Evolutionary conservation across 2,797 vertebrate species (phyloP).

Genomic region (Pseudochirops corinnae): DNA sequence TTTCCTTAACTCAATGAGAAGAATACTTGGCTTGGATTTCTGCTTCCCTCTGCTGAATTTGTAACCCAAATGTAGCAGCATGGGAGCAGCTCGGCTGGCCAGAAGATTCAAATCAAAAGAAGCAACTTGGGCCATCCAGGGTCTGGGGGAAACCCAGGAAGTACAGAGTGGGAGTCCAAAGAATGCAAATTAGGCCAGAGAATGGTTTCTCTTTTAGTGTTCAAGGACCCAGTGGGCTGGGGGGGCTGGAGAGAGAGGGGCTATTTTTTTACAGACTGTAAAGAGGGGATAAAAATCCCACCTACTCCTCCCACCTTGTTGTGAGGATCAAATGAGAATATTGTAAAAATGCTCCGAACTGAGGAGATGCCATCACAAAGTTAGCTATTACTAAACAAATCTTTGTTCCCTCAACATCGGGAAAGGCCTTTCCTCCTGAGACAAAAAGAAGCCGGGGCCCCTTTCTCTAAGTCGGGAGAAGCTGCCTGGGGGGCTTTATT

Average conservation of each 20-base stretch:
- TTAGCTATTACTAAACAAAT: not conserved
- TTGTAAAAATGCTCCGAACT: not conserved
- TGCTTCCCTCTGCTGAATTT: constrained; percentile 26
- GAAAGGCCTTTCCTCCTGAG: not conserved
- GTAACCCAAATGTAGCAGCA: not conserved
- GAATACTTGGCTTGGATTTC: constrained; percentile 1
- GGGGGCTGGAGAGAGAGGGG: not conserved
- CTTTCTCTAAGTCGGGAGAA: not conserved
- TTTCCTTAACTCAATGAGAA: constrained; percentile 27
- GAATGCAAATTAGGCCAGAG: not conserved
- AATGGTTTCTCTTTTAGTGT: not conserved
- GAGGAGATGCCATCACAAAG: not conserved
- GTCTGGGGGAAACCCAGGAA: not conserved
- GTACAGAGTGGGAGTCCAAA: not conserved
- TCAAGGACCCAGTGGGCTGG: not conserved
- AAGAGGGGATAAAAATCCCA: not conserved
- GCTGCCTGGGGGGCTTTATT: not conserved
- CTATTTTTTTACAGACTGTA: not conserved
- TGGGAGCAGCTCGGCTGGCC: not conserved
- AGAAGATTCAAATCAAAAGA: not conserved
- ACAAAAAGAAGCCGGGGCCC: not conserved
- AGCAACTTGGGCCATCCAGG: not conserved
- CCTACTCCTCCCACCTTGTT: not conserved
- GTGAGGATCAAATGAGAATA: not conserved
- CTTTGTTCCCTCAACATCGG: not conserved